phyloP scores from a whole-genome alignment of 2,797 vertebrate species.

The Hydrophis major region DNA sequence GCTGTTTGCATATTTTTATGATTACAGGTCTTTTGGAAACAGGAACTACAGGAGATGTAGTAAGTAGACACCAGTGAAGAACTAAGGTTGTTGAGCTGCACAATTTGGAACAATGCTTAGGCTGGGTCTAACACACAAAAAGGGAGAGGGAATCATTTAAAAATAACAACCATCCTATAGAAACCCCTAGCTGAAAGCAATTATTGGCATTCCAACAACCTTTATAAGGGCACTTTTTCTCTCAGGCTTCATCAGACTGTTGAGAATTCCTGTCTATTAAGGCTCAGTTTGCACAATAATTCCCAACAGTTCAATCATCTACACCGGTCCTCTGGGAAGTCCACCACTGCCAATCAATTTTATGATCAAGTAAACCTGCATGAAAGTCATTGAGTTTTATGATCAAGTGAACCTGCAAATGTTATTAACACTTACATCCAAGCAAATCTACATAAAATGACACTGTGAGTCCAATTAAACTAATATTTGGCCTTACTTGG shows the following conservation, averaged over 20 bases:
- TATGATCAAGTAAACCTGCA: background rate
- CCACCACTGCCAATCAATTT: background rate
- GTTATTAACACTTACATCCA: background rate
- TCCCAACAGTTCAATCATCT: background rate
- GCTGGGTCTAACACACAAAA: background rate
- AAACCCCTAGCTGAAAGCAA: background rate
- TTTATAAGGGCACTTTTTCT: background rate
- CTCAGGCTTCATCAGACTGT: fast-evolving
- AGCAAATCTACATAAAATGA: background rate
- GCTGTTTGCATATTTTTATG: background rate
- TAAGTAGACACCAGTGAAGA: background rate
- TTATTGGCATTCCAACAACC: background rate
- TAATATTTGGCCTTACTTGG: background rate
- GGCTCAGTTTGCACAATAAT: background rate
- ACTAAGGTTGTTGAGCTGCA: too few relatives aligned
- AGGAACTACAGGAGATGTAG: background rate
- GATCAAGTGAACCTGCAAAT: background rate
- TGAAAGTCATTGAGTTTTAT: background rate
- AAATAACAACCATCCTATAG: background rate
- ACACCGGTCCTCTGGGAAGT: background rate
- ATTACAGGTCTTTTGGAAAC: background rate
- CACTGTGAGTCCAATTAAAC: background rate
- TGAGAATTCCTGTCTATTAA: background rate
- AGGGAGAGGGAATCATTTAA: background rate
- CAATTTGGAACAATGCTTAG: background rate